Conservation (phyloP, 2,113 vertebrate species). For the Shinisaurus crocodilurus region DNA sequence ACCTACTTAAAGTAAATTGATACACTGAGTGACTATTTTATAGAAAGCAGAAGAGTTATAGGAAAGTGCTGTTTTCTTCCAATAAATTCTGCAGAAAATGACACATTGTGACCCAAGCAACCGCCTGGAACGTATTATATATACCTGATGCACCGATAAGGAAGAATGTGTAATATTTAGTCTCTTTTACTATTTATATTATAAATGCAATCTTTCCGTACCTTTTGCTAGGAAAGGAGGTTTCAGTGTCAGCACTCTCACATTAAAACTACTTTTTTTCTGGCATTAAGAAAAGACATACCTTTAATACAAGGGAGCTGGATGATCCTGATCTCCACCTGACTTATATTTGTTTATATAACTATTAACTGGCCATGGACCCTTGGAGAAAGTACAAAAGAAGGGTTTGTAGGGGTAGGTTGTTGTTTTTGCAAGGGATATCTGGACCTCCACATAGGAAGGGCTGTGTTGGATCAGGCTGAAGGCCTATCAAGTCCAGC, state of each 20-base stretch:
- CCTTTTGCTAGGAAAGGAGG: not conserved
- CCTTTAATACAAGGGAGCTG: not conserved
- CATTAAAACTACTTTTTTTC: not conserved
- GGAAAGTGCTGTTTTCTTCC: accelerated
- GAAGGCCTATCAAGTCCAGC: too few relatives aligned
- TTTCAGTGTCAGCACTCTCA: not conserved
- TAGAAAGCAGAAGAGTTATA: not conserved
- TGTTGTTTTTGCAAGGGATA: not conserved
- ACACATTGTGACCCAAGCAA: not conserved
- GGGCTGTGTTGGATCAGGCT: too few relatives aligned
- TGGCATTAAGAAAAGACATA: constrained; percentile 32
- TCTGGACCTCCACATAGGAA: not conserved
- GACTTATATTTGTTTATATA: not conserved
- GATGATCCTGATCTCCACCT: not conserved
- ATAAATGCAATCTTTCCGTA: constrained; percentile 40
- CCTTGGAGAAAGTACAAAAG: not conserved
- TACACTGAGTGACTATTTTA: accelerated
- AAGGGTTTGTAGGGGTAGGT: not conserved
- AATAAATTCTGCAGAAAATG: not conserved
- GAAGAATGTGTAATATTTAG: not conserved
- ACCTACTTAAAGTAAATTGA: constrained; percentile 13
- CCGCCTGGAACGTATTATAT: not conserved
- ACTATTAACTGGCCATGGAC: not conserved
- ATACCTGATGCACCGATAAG: not conserved
- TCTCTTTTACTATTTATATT: not conserved